phyloP scores from a whole-genome alignment of 2,797 vertebrate genomes.

The Synanceia verrucosa region DNA sequence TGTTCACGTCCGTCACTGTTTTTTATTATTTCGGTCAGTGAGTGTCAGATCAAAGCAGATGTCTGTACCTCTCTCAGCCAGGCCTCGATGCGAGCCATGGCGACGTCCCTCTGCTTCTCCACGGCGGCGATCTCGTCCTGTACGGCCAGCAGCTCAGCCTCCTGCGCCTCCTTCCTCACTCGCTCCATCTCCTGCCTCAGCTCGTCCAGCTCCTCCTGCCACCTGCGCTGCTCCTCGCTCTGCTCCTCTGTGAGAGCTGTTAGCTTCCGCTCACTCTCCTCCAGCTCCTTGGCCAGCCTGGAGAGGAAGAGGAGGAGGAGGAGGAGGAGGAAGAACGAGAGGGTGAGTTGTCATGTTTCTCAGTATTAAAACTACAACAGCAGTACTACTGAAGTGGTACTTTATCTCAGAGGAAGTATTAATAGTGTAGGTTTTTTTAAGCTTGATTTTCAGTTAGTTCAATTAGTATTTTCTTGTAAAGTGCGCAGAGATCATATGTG shows the following conservation, averaged over 20 bases:
- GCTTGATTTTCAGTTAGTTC: too few relatives aligned
- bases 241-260: conserved; percentile 60
- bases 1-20: too few relatives aligned
- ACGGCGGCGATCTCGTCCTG: conserved; percentile 69
- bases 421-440: too few relatives aligned
- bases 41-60: background rate
- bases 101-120: conserved; percentile 71
- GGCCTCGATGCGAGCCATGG: conserved; percentile 63
- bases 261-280: conserved; percentile 54
- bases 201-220: conserved; percentile 74
- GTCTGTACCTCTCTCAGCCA: conserved; percentile 73
- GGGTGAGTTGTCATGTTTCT: background rate
- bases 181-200: conserved; percentile 72
- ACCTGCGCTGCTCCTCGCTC: conserved; percentile 60
- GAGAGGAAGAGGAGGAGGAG: accelerated
- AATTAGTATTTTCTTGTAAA: too few relatives aligned
- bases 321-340: background rate
- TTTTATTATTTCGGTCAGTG: too few relatives aligned
- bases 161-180: conserved; percentile 60
- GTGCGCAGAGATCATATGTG: too few relatives aligned
- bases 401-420: too few relatives aligned
- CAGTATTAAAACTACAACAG: too few relatives aligned
- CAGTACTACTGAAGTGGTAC: too few relatives aligned
- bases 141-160: conserved; percentile 55
- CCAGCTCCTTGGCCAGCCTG: conserved; percentile 63